Base-by-base conservation (phyloP, 2,888 invertebrate species). In the Hirtodrosophila cameraria region DNA sequence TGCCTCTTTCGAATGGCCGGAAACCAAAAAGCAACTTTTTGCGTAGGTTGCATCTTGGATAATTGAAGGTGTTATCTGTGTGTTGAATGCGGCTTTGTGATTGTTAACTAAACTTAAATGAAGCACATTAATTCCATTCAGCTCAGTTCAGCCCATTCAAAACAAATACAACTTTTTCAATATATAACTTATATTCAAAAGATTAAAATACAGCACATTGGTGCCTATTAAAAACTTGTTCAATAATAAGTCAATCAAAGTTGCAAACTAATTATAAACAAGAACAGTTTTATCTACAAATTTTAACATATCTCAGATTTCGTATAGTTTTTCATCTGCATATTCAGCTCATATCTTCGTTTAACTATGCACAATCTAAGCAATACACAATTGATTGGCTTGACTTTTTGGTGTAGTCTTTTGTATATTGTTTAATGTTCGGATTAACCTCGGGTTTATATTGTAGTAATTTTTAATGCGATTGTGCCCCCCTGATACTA, bases 401-500 rank as follows among this genome's bases (percentile, higher is more conserved):
- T 74, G 79, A 64, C 85, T 52, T 42, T 33, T 50, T 46, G 54
- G 46, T 52, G 11, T 52, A 11, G 30, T 11, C 39, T 45, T 59
- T 61, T 61, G 60, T 63, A 66, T 72, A 62, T 69, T 84, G 67
- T 52, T 75, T 82, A 85, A 80, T 80, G 82, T 67, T 80, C 23
- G 75, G 75, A 85, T 85, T 80, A 80, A 80, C 80, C 80, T 38
- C 67, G 45, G 80, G 80, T 78, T 64, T 48, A 27, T 35, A 48
- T 64, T 48, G 23, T 35, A 48, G 57, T 57, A 60, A 75, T 63
- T 55, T 41, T 61, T 25, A 50, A 42, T 63, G 65, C 45, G 65
- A 68, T 80, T 60, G 58, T 48, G 43, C 48, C 9, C 63, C 66
- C 46, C 50, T n/a, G 81, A 77, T 77, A 81, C 52, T n/a, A n/a